Evolutionary conservation across 2,888 invertebrate genomes (phyloP), one percentile per base, ranked within the genome.

Genomic region (Ormyrus labotus): DNA sequence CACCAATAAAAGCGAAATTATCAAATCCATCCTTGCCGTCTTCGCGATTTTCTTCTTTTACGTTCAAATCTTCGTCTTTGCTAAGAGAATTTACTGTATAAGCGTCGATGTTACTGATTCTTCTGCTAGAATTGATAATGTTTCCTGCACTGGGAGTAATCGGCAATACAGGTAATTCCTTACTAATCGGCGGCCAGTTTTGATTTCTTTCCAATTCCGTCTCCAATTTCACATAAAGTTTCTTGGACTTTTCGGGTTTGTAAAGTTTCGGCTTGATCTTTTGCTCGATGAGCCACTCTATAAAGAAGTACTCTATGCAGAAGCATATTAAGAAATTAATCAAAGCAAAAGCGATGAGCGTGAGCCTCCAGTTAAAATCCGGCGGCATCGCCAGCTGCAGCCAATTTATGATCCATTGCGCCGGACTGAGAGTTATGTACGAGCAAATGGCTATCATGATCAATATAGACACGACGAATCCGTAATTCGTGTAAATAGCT

Each of bases 151-250:
- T 87, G 0, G 86, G 85, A 0, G 86, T 85, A 6, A 87, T 84
- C 10, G 87, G 86, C 47, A 88, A 80, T 6, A 82, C 75, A 5
- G 89, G 86, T 6, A 85, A 60, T 53, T 86, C 85, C 47, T 70
- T 82, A 61, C 83, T 87, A 13, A 89, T 84, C 11, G 92, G 92
- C 68, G 96, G 94, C 95, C 95, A 95, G 86, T 93, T 93, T 0
- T 92, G 90, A 84, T 93, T 92, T 45, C 89, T 89, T 34, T 91
- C 90, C 53, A 95, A 87, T 77, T 93, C 93, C 51, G 92, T 89
- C 81, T 94, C 93, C 5, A 96, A 89, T 55, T 92, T 92, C 80
- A 94, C 89, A 88, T 95, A 95, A 84, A 92, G 92, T 80, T 93
- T 93, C 81, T 92, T 93, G 0, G 94, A 93, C 81, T 92, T 93